Conservation (phyloP, 30 jellyfish, hydroid and myxozoan genomes). For the Hydractinia symbiolongicarpus region DNA sequence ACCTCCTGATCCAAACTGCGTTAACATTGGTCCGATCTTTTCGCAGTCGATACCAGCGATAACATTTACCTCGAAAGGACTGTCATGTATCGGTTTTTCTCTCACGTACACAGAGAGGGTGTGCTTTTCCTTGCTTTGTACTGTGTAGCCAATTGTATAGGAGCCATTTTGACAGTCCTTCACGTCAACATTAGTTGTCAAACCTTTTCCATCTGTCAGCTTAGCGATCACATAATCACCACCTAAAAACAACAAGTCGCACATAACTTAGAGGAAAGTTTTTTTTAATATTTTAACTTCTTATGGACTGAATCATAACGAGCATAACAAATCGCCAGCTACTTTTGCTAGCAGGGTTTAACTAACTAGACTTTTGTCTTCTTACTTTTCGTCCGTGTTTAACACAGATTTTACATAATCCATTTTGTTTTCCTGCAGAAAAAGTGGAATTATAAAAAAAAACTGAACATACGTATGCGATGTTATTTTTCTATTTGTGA, state of each 20-base stretch:
- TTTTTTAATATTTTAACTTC: neutral
- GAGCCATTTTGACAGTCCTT: slow-evolving; percentile 65
- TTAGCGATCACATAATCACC: slow-evolving; percentile 77
- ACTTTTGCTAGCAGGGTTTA: too few relatives aligned
- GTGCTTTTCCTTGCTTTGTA: slow-evolving; percentile 57
- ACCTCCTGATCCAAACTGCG: slow-evolving; percentile 81
- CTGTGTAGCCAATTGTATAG: slow-evolving; percentile 62
- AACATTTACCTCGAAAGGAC: slow-evolving; percentile 80
- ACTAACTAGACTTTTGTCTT: too few relatives aligned
- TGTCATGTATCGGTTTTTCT: slow-evolving; percentile 64
- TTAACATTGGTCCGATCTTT: slow-evolving; percentile 79
- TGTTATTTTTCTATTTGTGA: too few relatives aligned
- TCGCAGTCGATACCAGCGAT: slow-evolving; percentile 82
- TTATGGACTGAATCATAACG: too few relatives aligned
- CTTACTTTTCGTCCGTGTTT: too few relatives aligned
- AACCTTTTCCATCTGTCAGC: slow-evolving; percentile 49
- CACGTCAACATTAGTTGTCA: slow-evolving; percentile 57
- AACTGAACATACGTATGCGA: too few relatives aligned
- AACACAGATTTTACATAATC: too few relatives aligned
- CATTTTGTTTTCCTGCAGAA: too few relatives aligned
- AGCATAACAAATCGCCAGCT: too few relatives aligned
- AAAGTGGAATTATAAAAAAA: too few relatives aligned
- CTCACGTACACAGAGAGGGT: slow-evolving; percentile 46
- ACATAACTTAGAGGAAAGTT: neutral
- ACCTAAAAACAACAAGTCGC: slow-evolving; percentile 38